Conservation (phyloP, 2,113 vertebrate species). For the Amazona guildingii region DNA sequence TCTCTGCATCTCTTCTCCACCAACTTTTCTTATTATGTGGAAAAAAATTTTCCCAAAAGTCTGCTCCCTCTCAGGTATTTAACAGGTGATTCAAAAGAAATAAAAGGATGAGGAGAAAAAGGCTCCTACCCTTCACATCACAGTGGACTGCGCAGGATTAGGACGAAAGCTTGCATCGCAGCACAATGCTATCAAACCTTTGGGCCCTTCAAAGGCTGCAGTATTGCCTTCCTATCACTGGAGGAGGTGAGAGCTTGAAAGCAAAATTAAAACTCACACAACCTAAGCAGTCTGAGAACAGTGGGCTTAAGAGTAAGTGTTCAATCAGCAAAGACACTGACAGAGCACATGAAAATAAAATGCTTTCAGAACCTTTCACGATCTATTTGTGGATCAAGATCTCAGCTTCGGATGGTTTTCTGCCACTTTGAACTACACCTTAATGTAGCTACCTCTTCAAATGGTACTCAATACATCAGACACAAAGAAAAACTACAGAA, state of each 20-base stretch:
- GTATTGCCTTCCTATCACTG: not conserved
- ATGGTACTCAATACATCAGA: not conserved
- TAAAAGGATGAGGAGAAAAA: not conserved
- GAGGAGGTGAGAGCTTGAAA: not conserved
- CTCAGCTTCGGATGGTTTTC: not conserved
- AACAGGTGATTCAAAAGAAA: not conserved
- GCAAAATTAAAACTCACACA: not conserved
- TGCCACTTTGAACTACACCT: slow-evolving; percentile 20
- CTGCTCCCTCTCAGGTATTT: not conserved
- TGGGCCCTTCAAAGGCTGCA: slow-evolving; percentile 19
- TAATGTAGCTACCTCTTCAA: not conserved
- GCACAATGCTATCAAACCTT: slow-evolving; percentile 17
- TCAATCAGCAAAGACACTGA: slow-evolving; percentile 8
- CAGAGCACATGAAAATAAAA: slow-evolving; percentile 49
- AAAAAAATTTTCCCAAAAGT: not conserved
- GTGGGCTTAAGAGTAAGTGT: not conserved
- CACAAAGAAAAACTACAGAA: not conserved
- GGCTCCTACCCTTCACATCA: not conserved
- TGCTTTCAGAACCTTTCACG: slow-evolving; percentile 44
- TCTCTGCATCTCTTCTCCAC: not conserved
- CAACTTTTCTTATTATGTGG: not conserved
- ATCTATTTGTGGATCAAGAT: slow-evolving; percentile 40
- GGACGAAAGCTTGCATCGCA: not conserved
- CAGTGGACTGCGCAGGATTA: not conserved
- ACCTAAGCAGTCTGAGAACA: slow-evolving; percentile 8